phyloP scores from a whole-genome alignment of 1,140 invertebrate species.

The Acromyrmex charruanus region DNA sequence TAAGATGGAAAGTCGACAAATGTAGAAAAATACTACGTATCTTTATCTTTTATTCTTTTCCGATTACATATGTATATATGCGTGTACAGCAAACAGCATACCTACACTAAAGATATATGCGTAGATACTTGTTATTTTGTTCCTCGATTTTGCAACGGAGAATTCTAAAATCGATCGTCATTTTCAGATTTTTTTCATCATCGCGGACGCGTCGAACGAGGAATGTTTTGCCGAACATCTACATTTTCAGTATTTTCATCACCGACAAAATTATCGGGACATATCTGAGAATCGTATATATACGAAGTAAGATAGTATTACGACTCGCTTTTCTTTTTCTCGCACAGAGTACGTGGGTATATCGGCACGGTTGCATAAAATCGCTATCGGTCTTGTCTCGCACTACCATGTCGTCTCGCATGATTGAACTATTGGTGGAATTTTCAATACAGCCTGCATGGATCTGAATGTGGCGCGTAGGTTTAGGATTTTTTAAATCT shows the following conservation, averaged over 20 bases:
- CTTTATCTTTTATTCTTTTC: background rate
- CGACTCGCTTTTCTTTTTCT: slow-evolving; percentile 2
- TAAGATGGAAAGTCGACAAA: background rate
- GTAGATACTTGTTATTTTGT: background rate
- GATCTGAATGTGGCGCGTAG: background rate
- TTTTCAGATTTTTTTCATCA: background rate
- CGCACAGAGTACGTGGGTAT: background rate
- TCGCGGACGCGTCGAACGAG: background rate
- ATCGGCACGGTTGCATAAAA: slow-evolving; percentile 40
- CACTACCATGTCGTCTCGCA: slow-evolving; percentile 10
- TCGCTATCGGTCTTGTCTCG: slow-evolving; percentile 37
- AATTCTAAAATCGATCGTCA: slow-evolving; percentile 1
- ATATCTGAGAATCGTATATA: slow-evolving; percentile 11
- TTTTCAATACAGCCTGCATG: slow-evolving; percentile 25
- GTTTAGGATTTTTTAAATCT: slow-evolving; percentile 14
- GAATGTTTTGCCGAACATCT: background rate
- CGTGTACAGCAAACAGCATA: no score
- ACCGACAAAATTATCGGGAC: background rate
- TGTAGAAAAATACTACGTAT: background rate
- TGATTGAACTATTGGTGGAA: slow-evolving; percentile 23
- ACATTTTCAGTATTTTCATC: background rate
- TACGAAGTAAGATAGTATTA: slow-evolving; percentile 21
- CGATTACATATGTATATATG: background rate
- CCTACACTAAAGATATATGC: no score
- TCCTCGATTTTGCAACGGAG: background rate